These are phyloP conservation scores for Cotesia vestalis DNA, from an alignment of 1,140 invertebrate species.

Conservation along the genomic window DNA sequence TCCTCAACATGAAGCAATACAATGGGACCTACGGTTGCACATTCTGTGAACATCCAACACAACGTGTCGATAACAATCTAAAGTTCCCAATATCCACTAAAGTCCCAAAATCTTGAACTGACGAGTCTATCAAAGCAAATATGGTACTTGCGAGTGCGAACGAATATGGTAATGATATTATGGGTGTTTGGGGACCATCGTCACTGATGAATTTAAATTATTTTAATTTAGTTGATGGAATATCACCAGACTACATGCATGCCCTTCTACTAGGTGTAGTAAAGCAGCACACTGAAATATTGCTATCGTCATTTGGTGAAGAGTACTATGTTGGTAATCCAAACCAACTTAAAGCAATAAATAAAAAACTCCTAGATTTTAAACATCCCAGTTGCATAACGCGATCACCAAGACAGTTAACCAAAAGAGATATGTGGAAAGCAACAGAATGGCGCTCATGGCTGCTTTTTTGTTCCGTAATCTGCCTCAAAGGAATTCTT, in stretches of 20 bases:
- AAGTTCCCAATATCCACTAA: constrained; percentile 8
- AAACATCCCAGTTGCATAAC: constrained; percentile 21
- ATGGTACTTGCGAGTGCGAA: constrained; percentile 23
- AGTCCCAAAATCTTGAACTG: background rate
- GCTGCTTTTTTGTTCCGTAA: constrained; percentile 20
- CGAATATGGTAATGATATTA: constrained; percentile 5
- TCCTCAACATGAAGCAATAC: constrained; percentile 15
- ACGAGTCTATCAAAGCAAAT: constrained; percentile 31
- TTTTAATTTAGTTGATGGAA: constrained; percentile 39
- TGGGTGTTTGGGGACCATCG: constrained; percentile 27
- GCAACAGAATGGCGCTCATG: constrained; percentile 15
- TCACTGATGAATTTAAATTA: constrained; percentile 23
- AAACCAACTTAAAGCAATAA: constrained; percentile 18
- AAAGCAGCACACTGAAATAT: too few species aligned
- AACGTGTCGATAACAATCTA: background rate
- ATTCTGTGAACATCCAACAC: constrained; percentile 27
- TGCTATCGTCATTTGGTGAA: too few species aligned
- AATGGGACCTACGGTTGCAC: constrained; percentile 10
- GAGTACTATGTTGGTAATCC: constrained; percentile 3
- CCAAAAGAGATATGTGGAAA: constrained; percentile 29
- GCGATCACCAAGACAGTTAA: constrained; percentile 16
- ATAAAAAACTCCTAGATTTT: constrained; percentile 30
- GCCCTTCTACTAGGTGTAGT: constrained; percentile 8
- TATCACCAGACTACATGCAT: constrained; percentile 42
- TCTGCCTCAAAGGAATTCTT: constrained; percentile 28